phyloP scores from a whole-genome alignment of 37 sponge, comb jelly and placozoan genomes.

The Agelas oroides region DNA sequence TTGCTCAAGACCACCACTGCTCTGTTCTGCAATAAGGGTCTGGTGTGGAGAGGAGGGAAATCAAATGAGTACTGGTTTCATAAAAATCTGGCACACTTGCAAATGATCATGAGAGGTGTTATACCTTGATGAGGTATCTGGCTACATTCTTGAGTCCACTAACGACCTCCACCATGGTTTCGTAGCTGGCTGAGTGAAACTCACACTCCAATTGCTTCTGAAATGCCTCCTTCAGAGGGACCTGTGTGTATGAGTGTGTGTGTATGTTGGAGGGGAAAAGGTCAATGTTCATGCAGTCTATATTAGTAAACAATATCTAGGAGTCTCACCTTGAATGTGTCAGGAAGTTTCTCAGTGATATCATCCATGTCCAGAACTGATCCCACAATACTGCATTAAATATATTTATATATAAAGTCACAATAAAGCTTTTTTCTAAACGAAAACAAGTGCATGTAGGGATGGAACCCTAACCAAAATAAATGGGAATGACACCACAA shows the following conservation, averaged over 20 bases:
- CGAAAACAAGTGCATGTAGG: too few relatives aligned
- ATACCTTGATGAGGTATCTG: slow-evolving; percentile 73
- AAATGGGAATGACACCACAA: too few relatives aligned
- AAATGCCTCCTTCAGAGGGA: slow-evolving; percentile 12
- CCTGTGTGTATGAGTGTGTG: not conserved
- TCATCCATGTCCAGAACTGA: slow-evolving; percentile 31
- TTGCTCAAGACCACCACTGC: not conserved
- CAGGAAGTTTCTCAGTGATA: slow-evolving; percentile 36
- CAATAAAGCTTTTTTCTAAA: too few relatives aligned
- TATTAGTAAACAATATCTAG: too few relatives aligned
- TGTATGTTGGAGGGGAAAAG: too few relatives aligned
- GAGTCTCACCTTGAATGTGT: slow-evolving; percentile 16
- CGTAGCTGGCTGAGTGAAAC: slow-evolving; percentile 78
- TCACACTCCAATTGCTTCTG: slow-evolving; percentile 74
- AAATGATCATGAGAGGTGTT: too few relatives aligned
- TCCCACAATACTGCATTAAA: slow-evolving; percentile 17
- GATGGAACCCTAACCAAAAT: too few relatives aligned
- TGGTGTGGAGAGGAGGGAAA: too few relatives aligned
- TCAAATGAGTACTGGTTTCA: too few relatives aligned
- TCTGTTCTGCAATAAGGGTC: too few relatives aligned
- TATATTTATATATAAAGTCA: not conserved
- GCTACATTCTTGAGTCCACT: slow-evolving; percentile 65
- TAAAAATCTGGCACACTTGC: too few relatives aligned
- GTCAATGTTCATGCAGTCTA: too few relatives aligned
- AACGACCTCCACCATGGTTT: slow-evolving; percentile 62